Conservation (phyloP, 2,113 vertebrate genomes). For the Esox niger region DNA sequence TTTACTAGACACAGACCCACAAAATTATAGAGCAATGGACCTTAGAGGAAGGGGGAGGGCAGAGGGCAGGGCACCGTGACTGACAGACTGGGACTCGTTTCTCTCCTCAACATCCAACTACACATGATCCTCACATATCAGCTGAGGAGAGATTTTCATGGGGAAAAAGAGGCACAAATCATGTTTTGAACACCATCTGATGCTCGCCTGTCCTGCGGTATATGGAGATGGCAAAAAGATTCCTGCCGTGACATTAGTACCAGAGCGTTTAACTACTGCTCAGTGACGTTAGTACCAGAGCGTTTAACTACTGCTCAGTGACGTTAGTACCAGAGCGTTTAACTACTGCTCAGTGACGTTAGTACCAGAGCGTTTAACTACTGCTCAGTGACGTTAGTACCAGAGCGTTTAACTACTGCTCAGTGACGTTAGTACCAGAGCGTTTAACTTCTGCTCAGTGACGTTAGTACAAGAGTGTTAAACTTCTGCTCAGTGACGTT, state of each 20-base stretch:
- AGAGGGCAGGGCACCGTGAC: constrained; percentile 33
- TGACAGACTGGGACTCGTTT: constrained; percentile 33
- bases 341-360: no score
- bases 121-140: constrained; percentile 6
- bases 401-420: no score
- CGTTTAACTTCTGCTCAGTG: no score
- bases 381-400: no score
- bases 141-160: constrained; percentile 11
- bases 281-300: background rate
- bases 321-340: no score
- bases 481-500: no score
- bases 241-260: background rate
- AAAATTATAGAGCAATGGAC: constrained; percentile 51
- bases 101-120: constrained; percentile 14
- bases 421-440: no score
- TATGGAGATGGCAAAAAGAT: background rate
- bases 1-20: constrained; percentile 52
- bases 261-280: no score
- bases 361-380: no score
- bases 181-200: constrained; percentile 1
- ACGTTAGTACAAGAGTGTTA: no score
- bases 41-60: background rate
- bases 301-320: no score
- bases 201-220: background rate
- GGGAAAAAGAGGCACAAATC: background rate